Evolutionary conservation across 2,797 vertebrate genomes (phyloP).

Genomic region (Poecilia velifera): DNA sequence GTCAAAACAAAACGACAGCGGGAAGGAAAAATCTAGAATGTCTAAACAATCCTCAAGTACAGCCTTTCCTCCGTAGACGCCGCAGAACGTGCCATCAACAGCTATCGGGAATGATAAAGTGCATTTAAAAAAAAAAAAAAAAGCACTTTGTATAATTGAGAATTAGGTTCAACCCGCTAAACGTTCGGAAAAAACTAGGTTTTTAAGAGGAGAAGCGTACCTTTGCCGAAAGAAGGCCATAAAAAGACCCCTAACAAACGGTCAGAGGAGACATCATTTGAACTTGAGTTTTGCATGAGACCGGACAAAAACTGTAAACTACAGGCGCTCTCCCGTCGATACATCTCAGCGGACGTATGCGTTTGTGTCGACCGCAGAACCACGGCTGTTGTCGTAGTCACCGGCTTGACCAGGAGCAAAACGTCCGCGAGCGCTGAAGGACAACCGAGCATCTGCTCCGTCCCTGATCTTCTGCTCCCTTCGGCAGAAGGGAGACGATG

Average conservation of each 20-base stretch:
- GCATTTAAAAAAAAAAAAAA: neutral
- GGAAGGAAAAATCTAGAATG: neutral
- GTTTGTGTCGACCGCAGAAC: constrained; percentile 25
- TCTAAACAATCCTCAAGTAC: neutral
- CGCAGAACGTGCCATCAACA: neutral
- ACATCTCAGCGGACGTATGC: constrained; percentile 4
- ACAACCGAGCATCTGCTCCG: constrained; percentile 1
- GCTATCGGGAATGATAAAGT: neutral
- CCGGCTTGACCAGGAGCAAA: neutral
- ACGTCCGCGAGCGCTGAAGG: neutral
- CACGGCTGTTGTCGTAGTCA: neutral
- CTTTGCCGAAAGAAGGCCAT: too few species aligned
- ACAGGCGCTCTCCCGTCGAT: neutral
- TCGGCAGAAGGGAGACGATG: constrained; percentile 45
- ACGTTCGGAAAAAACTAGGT: too few species aligned
- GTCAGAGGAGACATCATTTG: neutral
- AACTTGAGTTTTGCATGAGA: neutral
- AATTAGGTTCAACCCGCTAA: neutral
- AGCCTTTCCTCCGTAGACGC: neutral
- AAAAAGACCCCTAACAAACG: neutral
- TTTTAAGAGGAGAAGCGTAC: too few species aligned
- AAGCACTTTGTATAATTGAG: neutral
- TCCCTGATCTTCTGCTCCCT: neutral
- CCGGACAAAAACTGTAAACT: neutral
- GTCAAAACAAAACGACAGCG: neutral